Conservation (phyloP, 2,888 invertebrate genomes). For the Polymixis flavicincta region DNA sequence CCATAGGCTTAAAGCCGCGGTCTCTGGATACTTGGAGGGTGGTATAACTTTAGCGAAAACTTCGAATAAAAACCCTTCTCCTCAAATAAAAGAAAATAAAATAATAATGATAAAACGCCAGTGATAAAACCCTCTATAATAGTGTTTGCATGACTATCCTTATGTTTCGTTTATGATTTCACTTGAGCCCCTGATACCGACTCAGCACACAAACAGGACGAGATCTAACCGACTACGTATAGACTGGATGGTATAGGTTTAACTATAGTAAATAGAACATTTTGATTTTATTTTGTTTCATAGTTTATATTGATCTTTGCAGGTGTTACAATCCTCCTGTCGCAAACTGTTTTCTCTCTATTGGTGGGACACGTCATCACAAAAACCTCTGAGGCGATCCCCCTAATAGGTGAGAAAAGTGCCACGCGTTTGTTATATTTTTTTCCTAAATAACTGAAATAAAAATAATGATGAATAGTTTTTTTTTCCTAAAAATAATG, state of each 20-base stretch:
- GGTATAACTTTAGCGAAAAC: slow-evolving; percentile 70
- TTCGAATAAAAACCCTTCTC: slow-evolving; percentile 64
- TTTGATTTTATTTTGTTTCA: slow-evolving; percentile 77
- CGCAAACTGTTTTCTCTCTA: slow-evolving; percentile 99
- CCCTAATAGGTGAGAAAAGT: slow-evolving; percentile 96
- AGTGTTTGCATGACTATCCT: slow-evolving; percentile 86
- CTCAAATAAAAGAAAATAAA: slow-evolving; percentile 65
- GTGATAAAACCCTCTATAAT: slow-evolving; percentile 76
- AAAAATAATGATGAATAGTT: slow-evolving; percentile 73
- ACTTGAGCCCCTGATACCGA: slow-evolving; percentile 88
- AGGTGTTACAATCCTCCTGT: slow-evolving; percentile 99
- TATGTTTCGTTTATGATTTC: slow-evolving; percentile 87
- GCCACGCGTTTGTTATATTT: slow-evolving; percentile 73
- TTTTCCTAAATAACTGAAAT: slow-evolving; percentile 67
- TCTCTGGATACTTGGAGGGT: slow-evolving; percentile 89
- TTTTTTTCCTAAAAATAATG: slow-evolving; percentile 74
- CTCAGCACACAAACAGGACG: slow-evolving; percentile 88
- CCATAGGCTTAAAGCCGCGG: slow-evolving; percentile 58
- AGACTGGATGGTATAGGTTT: slow-evolving; percentile 73
- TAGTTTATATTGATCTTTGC: slow-evolving; percentile 93
- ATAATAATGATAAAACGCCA: slow-evolving; percentile 69
- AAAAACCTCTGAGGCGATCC: slow-evolving; percentile 99
- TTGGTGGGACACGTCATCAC: slow-evolving; percentile 99
- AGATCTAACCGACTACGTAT: slow-evolving; percentile 70
- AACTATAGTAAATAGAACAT: slow-evolving; percentile 75